Evolutionary conservation across 1,140 invertebrate species (phyloP).

Genomic region (Halictus rubicundus): DNA sequence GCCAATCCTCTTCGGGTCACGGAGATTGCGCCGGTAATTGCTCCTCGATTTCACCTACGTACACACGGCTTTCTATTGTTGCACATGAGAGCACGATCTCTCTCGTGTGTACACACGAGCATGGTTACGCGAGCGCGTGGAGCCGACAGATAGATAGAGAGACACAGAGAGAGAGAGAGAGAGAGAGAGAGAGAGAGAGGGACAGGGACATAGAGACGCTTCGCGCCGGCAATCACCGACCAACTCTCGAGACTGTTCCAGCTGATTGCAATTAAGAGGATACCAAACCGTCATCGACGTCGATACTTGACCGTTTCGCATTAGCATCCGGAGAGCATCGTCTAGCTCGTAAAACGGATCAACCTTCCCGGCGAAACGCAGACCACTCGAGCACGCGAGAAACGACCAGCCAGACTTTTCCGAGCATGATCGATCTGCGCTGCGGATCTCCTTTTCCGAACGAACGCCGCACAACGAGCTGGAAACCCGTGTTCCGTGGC

Average conservation of each 20-base stretch:
- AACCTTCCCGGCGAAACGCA: neutral
- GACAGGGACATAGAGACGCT: neutral
- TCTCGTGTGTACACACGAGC: conserved; percentile 7
- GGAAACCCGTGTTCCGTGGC: no score
- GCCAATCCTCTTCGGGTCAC: conserved; percentile 38
- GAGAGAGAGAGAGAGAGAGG: no score
- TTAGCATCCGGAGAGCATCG: conserved; percentile 43
- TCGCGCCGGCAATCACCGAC: conserved; percentile 56
- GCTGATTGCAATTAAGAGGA: conserved; percentile 65
- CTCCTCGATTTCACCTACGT: conserved; percentile 60
- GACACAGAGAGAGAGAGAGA: no score
- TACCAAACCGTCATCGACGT: conserved; percentile 40
- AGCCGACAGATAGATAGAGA: neutral
- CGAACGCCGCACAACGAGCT: no score
- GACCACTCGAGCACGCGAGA: neutral
- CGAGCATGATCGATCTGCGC: no score
- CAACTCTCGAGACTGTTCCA: conserved; percentile 57
- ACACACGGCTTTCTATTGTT: conserved; percentile 44
- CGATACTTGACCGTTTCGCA: conserved; percentile 51
- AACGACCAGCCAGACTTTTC: no score
- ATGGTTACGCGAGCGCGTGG: neutral
- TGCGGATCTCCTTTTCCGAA: no score
- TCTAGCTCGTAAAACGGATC: conserved; percentile 13
- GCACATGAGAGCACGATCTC: neutral
- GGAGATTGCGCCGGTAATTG: conserved; percentile 67